Evolutionary conservation across 2,888 invertebrate genomes (phyloP), one percentile per base, ranked within the genome.

Genomic region (Tenthredo amoena): DNA sequence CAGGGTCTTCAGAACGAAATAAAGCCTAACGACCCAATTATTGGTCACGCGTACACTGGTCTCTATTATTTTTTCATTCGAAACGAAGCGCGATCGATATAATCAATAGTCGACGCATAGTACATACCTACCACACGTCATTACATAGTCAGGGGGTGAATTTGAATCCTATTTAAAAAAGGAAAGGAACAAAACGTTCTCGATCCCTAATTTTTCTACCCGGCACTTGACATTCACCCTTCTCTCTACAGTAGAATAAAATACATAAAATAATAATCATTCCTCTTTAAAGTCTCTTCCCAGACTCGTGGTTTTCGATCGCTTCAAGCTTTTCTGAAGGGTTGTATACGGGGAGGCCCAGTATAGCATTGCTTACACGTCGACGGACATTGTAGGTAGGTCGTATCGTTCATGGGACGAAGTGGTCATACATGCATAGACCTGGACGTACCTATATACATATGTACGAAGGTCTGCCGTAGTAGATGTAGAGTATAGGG

Each of bases 11-110:
- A 9, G 31, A 34, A 77, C n/a, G 31, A 77, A 77, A 55, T 55
- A n/a, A 50, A 71, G 47, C 55, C 31, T 40, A 77, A 50, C 12
- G 18, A 55, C 50, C 26, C 50, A 34, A 50, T 34, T 18, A 55
- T 55, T 55, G 77, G 77, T n/a, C 50, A 77, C 77, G 55, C 34
- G 55, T 18, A 43, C 10, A 47, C 43, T 9, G 77, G 77, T 31
- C 31, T 50, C 12, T 77, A 62, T 26, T n/a, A 77, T 55, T 77
- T 26, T 47, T 55, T 72, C 84, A 86, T 81, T 84, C 31, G 21
- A 55, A 65, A 72, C 34, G 71, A 72, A 62, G 86, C 87, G 85
- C 62, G 50, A 84, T 84, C 86, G 81, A 85, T 84, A 86, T 21
- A 58, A 62, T 71, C 83, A 76, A 58, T 84, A 43, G 43, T 62